A percentile compares a stretch with the other conserved stretches of the same genome.
These are phyloP conservation scores for Montipora efflorescens DNA, from an alignment of 64 coral and sea anemone genomes.

Conservation along the genomic window DNA sequence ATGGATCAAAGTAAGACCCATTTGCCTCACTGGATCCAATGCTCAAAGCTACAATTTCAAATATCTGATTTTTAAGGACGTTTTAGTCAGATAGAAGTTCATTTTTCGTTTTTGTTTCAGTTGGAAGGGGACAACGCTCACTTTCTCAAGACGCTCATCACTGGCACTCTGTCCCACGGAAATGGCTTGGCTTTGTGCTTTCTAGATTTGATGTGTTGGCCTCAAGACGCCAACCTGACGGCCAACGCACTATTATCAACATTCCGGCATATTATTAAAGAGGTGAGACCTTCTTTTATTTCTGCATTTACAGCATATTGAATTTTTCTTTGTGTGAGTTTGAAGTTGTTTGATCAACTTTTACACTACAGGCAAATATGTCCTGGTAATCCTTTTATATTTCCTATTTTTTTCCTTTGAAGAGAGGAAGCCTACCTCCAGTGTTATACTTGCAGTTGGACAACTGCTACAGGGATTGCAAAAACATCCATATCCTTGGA, in stretches of 20 bases:
- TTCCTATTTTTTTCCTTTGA: no score
- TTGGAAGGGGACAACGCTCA: slow-evolving; percentile 51
- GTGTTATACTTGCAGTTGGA: no score
- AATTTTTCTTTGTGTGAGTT: no score
- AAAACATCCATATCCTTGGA: no score
- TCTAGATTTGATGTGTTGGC: slow-evolving; percentile 56
- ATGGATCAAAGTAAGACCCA: slow-evolving; percentile 61
- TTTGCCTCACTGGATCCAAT: slow-evolving; percentile 25
- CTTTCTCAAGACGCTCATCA: slow-evolving; percentile 23
- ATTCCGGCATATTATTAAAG: not conserved
- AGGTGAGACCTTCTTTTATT: not conserved
- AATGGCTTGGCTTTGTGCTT: slow-evolving; percentile 43
- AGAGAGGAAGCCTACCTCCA: no score
- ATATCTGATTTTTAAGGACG: not conserved
- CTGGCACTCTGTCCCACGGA: slow-evolving; percentile 41
- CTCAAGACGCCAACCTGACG: slow-evolving; percentile 51
- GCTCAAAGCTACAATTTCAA: slow-evolving; percentile 32
- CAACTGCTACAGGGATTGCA: no score
- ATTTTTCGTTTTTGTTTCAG: slow-evolving; percentile 20
- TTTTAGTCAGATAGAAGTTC: not conserved
- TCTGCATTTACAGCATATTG: no score
- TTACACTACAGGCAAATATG: not conserved
- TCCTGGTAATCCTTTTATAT: not conserved
- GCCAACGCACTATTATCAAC: slow-evolving; percentile 15
- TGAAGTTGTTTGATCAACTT: not conserved